Evolutionary conservation across 2,888 invertebrate species (phyloP).

Genomic region (Cylindroiulus punctatus): DNA sequence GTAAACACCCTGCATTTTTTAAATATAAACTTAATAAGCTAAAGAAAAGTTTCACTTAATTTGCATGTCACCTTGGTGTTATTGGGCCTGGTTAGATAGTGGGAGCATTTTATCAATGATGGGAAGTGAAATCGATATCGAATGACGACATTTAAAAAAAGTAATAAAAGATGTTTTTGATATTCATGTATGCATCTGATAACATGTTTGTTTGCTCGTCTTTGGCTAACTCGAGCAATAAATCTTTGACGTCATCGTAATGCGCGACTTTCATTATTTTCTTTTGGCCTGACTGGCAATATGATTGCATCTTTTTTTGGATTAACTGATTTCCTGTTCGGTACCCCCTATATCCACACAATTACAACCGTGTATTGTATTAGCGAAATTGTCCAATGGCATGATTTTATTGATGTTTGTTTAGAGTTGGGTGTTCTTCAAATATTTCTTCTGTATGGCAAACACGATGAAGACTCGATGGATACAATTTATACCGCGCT

Average conservation of each 20-base stretch:
- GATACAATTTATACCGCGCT: conserved; percentile 30
- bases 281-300: neutral
- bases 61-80: too few relatives aligned
- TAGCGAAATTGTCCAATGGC: conserved; percentile 45
- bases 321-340: conserved; percentile 15
- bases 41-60: too few relatives aligned
- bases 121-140: too few relatives aligned
- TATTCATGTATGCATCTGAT: neutral
- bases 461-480: conserved; percentile 33
- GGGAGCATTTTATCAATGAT: too few relatives aligned
- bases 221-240: neutral
- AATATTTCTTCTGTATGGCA: conserved; percentile 36
- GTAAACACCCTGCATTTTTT: too few relatives aligned
- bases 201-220: neutral
- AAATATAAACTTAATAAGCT: too few relatives aligned
- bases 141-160: too few relatives aligned
- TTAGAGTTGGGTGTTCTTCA: conserved; percentile 43
- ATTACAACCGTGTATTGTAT: conserved; percentile 39
- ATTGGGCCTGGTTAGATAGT: too few relatives aligned
- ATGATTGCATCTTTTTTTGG: neutral
- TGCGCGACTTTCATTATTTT: conserved; percentile 1
- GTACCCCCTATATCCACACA: neutral
- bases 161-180: neutral
- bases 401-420: conserved; percentile 45
- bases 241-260: conserved; percentile 19